Percentiles rank a stretch among this genome's conserved stretches.
These are phyloP conservation scores for Amphiprion ocellaris DNA, from an alignment of 2,113 vertebrate species.

Conservation along the genomic window DNA sequence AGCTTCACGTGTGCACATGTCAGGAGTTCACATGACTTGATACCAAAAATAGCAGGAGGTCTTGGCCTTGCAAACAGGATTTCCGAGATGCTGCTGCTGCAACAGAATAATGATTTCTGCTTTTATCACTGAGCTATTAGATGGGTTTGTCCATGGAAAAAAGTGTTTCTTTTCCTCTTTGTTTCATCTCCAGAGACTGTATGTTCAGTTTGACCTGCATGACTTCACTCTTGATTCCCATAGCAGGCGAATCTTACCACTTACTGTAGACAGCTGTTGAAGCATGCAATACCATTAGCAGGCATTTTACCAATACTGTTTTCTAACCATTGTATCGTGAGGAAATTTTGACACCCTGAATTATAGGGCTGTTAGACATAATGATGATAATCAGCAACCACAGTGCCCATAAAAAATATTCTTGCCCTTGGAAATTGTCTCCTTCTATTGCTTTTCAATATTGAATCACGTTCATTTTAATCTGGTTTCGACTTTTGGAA, in stretches of 20 bases:
- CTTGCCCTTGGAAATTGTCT: too few species aligned
- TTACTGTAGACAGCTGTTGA: conserved; percentile 24
- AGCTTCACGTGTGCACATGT: conserved; percentile 19
- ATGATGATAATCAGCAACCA: not conserved
- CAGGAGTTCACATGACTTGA: conserved; percentile 36
- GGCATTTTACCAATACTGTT: not conserved
- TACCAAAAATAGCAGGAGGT: conserved; percentile 42
- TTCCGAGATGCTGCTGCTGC: not conserved
- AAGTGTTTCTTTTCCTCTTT: conserved; percentile 16
- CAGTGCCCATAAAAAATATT: too few species aligned
- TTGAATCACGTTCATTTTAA: too few species aligned
- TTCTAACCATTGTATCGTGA: not conserved
- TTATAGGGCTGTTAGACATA: not conserved
- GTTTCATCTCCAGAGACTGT: conserved; percentile 42
- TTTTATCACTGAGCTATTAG: conserved; percentile 38
- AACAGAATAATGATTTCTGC: conserved; percentile 42
- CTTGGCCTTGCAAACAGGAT: not conserved
- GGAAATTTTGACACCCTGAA: not conserved
- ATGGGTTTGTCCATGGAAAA: conserved; percentile 41
- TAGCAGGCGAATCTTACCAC: conserved; percentile 52
- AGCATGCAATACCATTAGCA: conserved; percentile 33
- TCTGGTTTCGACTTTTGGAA: too few species aligned
- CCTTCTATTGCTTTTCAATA: too few species aligned
- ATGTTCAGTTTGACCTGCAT: conserved; percentile 56
- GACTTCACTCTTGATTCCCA: conserved; percentile 42